Conservation (phyloP, 2,113 vertebrate genomes). For the Phylloscopus trochilus region DNA sequence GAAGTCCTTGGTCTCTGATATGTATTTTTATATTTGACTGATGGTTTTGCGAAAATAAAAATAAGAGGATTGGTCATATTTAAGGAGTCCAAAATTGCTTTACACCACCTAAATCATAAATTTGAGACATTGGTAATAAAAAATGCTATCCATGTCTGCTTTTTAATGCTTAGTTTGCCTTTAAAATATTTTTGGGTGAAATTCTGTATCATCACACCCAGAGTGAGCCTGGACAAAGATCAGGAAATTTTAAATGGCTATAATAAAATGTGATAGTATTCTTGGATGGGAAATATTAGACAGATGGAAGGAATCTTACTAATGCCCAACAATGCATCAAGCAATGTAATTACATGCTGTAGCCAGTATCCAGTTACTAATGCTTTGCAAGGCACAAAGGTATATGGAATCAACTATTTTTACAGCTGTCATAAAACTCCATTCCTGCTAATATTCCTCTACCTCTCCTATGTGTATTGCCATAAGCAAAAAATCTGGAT, state of each 20-base stretch:
- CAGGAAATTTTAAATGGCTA: slow-evolving; percentile 11
- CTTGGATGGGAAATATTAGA: slow-evolving; percentile 33
- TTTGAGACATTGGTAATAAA: neutral
- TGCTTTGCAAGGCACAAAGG: slow-evolving; percentile 27
- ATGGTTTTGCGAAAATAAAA: neutral
- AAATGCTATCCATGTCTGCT: neutral
- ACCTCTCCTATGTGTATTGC: neutral
- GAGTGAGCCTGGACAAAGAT: slow-evolving; percentile 4
- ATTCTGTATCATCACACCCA: neutral
- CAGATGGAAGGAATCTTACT: slow-evolving; percentile 59
- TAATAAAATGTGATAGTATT: slow-evolving; percentile 38
- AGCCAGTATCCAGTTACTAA: slow-evolving; percentile 40
- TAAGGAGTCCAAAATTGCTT: neutral
- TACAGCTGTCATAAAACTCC: slow-evolving; percentile 26
- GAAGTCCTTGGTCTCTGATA: neutral
- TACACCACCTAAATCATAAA: neutral
- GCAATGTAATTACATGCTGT: slow-evolving; percentile 20
- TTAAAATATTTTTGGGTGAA: slow-evolving; percentile 11
- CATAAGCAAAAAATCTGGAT: neutral
- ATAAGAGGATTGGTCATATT: neutral
- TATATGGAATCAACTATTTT: slow-evolving; percentile 27
- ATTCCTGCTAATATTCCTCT: neutral
- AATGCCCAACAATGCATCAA: slow-evolving; percentile 43
- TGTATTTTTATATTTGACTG: neutral
- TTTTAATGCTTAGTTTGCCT: neutral